phyloP scores from a whole-genome alignment of 2,888 invertebrate genomes.

The Allolobophora icterica region DNA sequence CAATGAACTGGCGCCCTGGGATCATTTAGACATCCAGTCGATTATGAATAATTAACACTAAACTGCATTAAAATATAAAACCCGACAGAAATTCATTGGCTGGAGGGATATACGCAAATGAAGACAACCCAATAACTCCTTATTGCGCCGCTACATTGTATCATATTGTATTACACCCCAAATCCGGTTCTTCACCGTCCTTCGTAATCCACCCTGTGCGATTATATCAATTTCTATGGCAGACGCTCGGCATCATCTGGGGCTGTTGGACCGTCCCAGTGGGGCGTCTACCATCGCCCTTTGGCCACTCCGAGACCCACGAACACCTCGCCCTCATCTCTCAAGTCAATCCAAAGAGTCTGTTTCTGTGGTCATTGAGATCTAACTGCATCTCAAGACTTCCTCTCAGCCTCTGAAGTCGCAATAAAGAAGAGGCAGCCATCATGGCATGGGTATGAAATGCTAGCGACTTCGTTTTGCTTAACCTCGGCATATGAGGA shows the following conservation, averaged over 20 bases:
- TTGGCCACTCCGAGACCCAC: not conserved
- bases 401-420: not conserved
- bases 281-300: not conserved
- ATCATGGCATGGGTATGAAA: too few species aligned
- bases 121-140: too few species aligned
- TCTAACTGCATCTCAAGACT: not conserved
- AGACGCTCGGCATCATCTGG: not conserved
- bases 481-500: too few species aligned
- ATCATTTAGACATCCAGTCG: not conserved
- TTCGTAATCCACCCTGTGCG: not conserved
- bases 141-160: too few species aligned
- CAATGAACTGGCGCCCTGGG: not conserved
- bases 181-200: not conserved
- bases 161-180: too few species aligned
- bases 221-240: not conserved
- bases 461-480: too few species aligned
- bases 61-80: too few species aligned
- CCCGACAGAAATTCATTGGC: not conserved
- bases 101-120: not conserved
- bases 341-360: not conserved
- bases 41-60: not conserved
- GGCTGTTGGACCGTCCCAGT: too few species aligned
- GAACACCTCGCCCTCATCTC: not conserved
- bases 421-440: too few species aligned
- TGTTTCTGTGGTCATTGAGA: slow-evolving; percentile 1